Evolutionary conservation across 2,113 vertebrate species (phyloP).

Genomic region (Halcyon malimbica): DNA sequence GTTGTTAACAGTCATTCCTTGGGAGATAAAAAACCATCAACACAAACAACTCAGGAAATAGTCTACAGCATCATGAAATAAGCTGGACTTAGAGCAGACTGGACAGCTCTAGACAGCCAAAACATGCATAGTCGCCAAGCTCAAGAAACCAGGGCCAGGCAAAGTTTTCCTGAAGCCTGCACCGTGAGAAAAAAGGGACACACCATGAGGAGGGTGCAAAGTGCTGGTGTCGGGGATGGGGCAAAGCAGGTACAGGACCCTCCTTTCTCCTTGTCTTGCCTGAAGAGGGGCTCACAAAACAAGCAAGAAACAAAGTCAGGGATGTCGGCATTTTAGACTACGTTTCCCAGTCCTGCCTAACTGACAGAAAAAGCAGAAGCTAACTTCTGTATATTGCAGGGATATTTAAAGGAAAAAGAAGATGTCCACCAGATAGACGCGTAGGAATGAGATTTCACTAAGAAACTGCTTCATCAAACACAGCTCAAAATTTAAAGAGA

Average conservation of each 20-base stretch:
- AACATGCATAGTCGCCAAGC: not conserved
- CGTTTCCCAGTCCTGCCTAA: not conserved
- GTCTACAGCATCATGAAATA: not conserved
- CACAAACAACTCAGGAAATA: not conserved
- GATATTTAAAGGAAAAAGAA: not conserved
- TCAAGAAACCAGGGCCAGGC: not conserved
- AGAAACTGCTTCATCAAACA: not conserved
- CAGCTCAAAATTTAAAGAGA: not conserved
- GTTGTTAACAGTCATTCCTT: not conserved
- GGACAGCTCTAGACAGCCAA: not conserved
- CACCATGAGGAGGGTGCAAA: not conserved
- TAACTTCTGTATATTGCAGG: not conserved
- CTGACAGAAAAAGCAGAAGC: not conserved
- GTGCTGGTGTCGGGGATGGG: no score
- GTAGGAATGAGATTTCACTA: not conserved
- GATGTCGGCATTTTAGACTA: not conserved
- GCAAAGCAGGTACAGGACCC: not conserved
- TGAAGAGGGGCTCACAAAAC: not conserved
- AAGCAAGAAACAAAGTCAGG: not conserved
- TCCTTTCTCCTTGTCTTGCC: not conserved
- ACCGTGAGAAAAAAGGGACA: fast-evolving
- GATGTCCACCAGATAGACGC: fast-evolving
- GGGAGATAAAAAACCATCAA: not conserved
- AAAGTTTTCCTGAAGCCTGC: not conserved
- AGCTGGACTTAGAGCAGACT: not conserved